phyloP scores from a whole-genome alignment of 2,113 vertebrate species.

The Nematolebias whitei region DNA sequence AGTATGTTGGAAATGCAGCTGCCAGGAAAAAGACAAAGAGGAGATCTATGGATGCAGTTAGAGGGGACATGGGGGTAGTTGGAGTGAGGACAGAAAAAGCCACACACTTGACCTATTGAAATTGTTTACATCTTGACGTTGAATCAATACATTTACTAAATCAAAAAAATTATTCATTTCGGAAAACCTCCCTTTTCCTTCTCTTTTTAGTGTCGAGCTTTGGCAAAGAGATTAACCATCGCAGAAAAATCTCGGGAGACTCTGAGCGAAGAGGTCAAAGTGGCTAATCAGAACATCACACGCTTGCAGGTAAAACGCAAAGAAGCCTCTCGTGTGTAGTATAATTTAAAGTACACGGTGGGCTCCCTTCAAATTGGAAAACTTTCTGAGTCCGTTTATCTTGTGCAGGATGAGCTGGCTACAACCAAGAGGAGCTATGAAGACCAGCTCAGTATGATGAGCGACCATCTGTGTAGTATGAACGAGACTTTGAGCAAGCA shows the following conservation, averaged over 20 bases:
- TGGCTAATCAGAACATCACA: conserved; percentile 88
- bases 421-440: conserved; percentile 98
- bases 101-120: conserved; percentile 19
- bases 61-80: too few relatives aligned
- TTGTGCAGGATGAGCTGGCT: conserved; percentile 89
- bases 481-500: conserved; percentile 97
- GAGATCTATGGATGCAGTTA: too few relatives aligned
- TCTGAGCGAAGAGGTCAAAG: conserved; percentile 84
- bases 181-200: conserved; percentile 4
- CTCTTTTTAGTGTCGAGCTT: conserved; percentile 88
- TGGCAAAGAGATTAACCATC: conserved; percentile 90
- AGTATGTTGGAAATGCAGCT: too few relatives aligned
- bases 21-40: too few relatives aligned
- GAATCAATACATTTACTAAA: too few relatives aligned
- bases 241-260: conserved; percentile 91
- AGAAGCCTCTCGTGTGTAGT: background rate
- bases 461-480: conserved; percentile 98
- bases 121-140: background rate
- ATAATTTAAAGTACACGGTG: background rate
- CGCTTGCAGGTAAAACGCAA: conserved; percentile 86
- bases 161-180: conserved; percentile 14
- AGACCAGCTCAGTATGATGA: conserved; percentile 99
- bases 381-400: conserved; percentile 1
- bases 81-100: too few relatives aligned
- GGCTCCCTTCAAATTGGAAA: background rate